These are phyloP conservation scores for Teleiodes luculella DNA, from an alignment of 2,888 invertebrate genomes.

Conservation along the genomic window DNA sequence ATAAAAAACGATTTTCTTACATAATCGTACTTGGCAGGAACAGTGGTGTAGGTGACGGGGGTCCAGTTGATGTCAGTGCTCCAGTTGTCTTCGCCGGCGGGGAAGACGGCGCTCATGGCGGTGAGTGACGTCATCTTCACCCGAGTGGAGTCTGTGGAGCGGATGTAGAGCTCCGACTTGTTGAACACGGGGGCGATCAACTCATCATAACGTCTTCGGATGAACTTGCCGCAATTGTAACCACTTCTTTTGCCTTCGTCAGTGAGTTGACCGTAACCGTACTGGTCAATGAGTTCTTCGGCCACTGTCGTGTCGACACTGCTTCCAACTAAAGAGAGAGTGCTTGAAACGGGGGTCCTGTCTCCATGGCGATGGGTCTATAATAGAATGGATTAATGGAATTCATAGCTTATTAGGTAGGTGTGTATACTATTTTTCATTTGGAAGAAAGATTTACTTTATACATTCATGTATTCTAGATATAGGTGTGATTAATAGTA, in stretches of 20 bases:
- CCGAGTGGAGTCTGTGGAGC: not conserved
- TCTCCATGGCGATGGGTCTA: slow-evolving; percentile 48
- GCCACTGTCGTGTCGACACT: not conserved
- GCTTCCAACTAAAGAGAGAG: slow-evolving; percentile 26
- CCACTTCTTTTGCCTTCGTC: not conserved
- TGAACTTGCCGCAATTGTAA: not conserved
- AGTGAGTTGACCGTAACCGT: not conserved
- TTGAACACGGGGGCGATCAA: not conserved
- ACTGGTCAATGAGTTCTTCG: not conserved
- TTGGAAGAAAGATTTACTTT: too few relatives aligned
- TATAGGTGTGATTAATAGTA: too few relatives aligned
- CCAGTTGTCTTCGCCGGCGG: slow-evolving; percentile 12
- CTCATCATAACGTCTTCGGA: not conserved
- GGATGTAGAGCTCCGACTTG: not conserved
- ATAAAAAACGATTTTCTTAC: slow-evolving; percentile 21
- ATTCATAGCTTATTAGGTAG: too few relatives aligned
- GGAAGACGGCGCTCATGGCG: not conserved
- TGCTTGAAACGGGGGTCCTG: slow-evolving; percentile 32
- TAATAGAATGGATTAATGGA: slow-evolving; percentile 21
- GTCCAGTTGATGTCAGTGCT: slow-evolving; percentile 22
- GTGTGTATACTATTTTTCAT: too few relatives aligned
- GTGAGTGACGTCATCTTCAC: not conserved
- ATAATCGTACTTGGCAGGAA: slow-evolving; percentile 20
- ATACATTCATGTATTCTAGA: too few relatives aligned
- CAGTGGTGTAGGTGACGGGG: slow-evolving; percentile 25